Evolutionary conservation across 2,797 vertebrate genomes (phyloP).

Genomic region (Gymnothorax javanicus): DNA sequence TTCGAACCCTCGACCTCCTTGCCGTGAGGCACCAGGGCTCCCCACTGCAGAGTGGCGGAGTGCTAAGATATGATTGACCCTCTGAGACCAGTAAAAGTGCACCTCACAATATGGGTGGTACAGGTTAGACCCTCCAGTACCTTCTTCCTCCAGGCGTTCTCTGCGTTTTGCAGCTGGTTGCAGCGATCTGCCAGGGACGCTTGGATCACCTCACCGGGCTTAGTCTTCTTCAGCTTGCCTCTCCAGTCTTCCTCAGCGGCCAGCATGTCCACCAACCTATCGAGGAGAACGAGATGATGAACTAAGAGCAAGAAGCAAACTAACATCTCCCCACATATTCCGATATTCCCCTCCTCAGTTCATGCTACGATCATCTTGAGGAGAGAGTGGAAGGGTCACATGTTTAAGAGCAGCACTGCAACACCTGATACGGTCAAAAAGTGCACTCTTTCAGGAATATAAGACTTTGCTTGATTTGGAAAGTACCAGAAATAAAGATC

Average conservation of each 20-base stretch:
- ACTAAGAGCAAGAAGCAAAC: neutral
- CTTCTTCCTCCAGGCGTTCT: constrained; percentile 35
- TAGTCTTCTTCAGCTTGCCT: constrained; percentile 29
- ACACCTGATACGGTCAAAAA: neutral
- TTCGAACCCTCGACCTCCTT: too few species aligned
- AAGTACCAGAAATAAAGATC: neutral
- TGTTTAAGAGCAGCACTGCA: neutral
- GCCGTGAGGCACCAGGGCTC: too few species aligned
- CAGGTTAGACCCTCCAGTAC: constrained; percentile 24
- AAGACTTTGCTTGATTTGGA: neutral
- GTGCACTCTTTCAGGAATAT: neutral
- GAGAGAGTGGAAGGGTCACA: neutral
- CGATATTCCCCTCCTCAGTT: neutral
- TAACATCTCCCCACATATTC: neutral
- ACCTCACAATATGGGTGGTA: neutral
- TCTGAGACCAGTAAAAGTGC: neutral
- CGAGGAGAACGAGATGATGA: neutral
- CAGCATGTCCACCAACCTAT: constrained; percentile 31
- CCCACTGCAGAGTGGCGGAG: neutral
- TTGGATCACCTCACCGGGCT: constrained; percentile 27
- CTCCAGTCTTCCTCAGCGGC: constrained; percentile 39
- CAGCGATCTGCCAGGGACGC: constrained; percentile 39
- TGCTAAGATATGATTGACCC: neutral
- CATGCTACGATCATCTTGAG: neutral
- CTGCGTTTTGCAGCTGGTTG: constrained; percentile 32